A percentile compares a stretch with the other conserved stretches of the same genome.
Conservation (phyloP, 2,888 invertebrate species). For the Yponomeuta plumbellus region DNA sequence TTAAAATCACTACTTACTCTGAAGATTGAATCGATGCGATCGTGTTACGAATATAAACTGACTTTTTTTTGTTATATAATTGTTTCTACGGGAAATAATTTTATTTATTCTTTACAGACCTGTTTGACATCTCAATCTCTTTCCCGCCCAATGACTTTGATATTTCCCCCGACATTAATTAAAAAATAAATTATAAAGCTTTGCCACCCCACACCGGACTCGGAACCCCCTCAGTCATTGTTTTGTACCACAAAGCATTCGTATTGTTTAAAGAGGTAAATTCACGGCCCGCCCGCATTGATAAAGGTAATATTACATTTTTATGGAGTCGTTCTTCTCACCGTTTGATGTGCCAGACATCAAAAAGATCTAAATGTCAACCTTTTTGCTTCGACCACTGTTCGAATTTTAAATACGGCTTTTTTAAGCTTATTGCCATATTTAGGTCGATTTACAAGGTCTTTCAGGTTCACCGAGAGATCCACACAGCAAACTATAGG, state of each 20-base stretch:
- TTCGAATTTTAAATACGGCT: conserved; percentile 5
- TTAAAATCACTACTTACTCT: background rate
- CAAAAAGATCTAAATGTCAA: conserved; percentile 21
- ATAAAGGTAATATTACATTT: conserved; percentile 60
- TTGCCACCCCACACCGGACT: conserved; percentile 36
- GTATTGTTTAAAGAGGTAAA: conserved; percentile 69
- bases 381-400: conserved; percentile 34
- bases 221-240: conserved; percentile 43
- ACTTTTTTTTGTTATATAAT: background rate
- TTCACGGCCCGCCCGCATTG: conserved; percentile 50
- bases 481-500: too few species aligned
- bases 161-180: conserved; percentile 74
- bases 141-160: conserved; percentile 64
- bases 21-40: too few species aligned
- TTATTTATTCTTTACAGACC: background rate
- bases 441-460: background rate
- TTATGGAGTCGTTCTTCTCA: conserved; percentile 36
- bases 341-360: conserved; percentile 61
- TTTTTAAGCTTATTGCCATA: background rate
- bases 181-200: conserved; percentile 77
- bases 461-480: too few species aligned
- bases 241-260: conserved; percentile 58
- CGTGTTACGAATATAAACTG: too few species aligned
- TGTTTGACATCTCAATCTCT: background rate
- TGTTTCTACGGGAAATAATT: background rate